These are phyloP conservation scores for Latheticus oryzae DNA, from an alignment of 2,888 invertebrate genomes.

Conservation along the genomic window DNA sequence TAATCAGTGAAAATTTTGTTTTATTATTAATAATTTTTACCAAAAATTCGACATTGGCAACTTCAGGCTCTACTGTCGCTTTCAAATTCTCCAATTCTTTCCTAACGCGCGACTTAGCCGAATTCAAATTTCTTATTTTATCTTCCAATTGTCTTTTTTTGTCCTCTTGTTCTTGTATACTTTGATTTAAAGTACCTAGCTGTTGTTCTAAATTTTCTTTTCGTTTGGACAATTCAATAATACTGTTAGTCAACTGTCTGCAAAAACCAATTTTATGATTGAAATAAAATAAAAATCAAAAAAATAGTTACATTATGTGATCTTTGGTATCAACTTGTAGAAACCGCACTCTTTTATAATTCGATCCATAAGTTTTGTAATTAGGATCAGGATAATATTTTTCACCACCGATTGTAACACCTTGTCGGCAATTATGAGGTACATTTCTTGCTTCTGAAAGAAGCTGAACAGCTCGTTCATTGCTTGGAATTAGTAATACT, in stretches of 20 bases:
- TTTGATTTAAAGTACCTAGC: too few species aligned
- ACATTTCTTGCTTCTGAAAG: conserved; percentile 75
- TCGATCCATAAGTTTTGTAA: conserved; percentile 79
- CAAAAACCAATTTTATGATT: conserved; percentile 3
- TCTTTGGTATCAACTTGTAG: conserved; percentile 77
- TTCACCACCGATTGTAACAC: conserved; percentile 75
- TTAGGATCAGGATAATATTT: conserved; percentile 81
- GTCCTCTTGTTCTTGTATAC: conserved; percentile 49
- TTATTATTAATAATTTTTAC: conserved; percentile 53
- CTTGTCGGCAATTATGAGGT: conserved; percentile 75
- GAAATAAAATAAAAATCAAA: conserved; percentile 7
- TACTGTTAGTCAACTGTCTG: conserved; percentile 48
- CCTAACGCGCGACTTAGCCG: conserved; percentile 50
- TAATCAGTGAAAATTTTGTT: conserved; percentile 4
- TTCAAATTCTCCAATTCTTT: conserved; percentile 55
- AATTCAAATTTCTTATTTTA: conserved; percentile 55
- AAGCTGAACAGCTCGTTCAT: conserved; percentile 76
- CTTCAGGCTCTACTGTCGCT: conserved; percentile 60
- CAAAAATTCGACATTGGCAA: conserved; percentile 58
- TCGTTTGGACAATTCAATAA: conserved; percentile 58
- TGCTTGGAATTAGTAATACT: conserved; percentile 79
- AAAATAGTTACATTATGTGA: conserved; percentile 68
- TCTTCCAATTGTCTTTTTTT: conserved; percentile 54
- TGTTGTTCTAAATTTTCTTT: conserved; percentile 51
- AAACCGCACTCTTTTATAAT: conserved; percentile 68